Percentiles rank a stretch among this genome's conserved stretches.
These are phyloP conservation scores for Volucella inanis DNA, from an alignment of 2,888 invertebrate species.

Conservation along the genomic window DNA sequence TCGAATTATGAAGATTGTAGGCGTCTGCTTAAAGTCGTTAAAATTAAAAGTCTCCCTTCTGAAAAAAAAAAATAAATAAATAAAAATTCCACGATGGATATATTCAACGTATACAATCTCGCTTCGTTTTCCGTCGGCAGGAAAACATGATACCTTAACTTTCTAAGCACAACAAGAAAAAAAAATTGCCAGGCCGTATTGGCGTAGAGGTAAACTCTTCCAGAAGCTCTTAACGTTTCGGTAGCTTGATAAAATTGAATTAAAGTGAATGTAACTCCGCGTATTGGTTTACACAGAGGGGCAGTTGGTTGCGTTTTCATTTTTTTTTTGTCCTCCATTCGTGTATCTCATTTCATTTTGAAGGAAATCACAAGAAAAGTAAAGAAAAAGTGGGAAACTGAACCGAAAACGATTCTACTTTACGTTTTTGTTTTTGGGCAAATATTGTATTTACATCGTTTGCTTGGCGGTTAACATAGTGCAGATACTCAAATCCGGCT, in stretches of 20 bases:
- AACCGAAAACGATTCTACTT: constrained; percentile 25
- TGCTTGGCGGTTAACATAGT: constrained; percentile 20
- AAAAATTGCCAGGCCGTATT: neutral
- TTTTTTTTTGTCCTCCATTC: neutral
- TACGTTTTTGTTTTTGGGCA: neutral
- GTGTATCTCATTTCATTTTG: constrained; percentile 27
- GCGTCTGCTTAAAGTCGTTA: neutral
- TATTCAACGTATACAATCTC: constrained; percentile 29
- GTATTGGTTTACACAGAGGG: constrained; percentile 53
- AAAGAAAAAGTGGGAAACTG: constrained; percentile 23
- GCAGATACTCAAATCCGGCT: neutral
- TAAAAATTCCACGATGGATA: constrained; percentile 27
- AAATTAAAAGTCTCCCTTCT: neutral
- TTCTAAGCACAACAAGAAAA: constrained; percentile 40
- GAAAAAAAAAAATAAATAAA: neutral
- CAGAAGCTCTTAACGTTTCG: constrained; percentile 64
- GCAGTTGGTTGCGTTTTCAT: constrained; percentile 8
- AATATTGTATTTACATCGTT: constrained; percentile 30
- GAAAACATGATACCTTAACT: constrained; percentile 54
- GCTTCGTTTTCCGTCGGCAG: constrained; percentile 18
- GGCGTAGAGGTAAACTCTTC: constrained; percentile 13
- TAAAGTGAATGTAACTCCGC: constrained; percentile 68
- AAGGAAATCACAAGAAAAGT: constrained; percentile 20
- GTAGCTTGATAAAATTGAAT: constrained; percentile 64
- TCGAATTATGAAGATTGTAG: neutral